These are phyloP conservation scores for Ecliptopera silaceata DNA, from an alignment of 2,888 invertebrate genomes.

Conservation along the genomic window DNA sequence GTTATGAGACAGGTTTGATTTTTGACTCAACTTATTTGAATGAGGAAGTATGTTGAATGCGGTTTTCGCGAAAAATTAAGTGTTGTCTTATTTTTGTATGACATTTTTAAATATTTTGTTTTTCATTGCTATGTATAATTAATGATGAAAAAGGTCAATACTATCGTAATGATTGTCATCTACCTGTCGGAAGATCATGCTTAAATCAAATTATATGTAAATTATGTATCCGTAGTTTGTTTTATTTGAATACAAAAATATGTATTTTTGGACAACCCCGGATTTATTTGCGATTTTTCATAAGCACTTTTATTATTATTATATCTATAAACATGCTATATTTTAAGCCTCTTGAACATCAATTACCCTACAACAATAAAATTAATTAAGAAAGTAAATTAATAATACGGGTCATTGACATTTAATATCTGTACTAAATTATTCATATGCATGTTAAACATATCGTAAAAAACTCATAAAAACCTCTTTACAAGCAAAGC, in stretches of 20 bases:
- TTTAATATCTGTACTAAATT: conserved; percentile 58
- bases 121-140: conserved; percentile 1
- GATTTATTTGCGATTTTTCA: too few species aligned
- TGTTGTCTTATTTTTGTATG: conserved; percentile 3
- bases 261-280: too few species aligned
- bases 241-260: too few species aligned
- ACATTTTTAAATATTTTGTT: conserved; percentile 3
- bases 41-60: conserved; percentile 31
- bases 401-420: conserved; percentile 58
- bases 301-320: too few species aligned
- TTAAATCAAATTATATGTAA: too few species aligned
- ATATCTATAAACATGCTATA: too few species aligned
- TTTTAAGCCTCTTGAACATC: too few species aligned
- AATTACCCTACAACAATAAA: conserved; percentile 4
- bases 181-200: too few species aligned
- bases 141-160: background rate
- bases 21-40: conserved; percentile 35
- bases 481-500: conserved; percentile 51
- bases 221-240: too few species aligned
- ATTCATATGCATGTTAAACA: conserved; percentile 49
- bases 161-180: too few species aligned
- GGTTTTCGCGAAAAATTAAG: conserved; percentile 12
- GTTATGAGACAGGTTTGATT: conserved; percentile 39
- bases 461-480: conserved; percentile 74
- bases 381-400: conserved; percentile 31